These are phyloP conservation scores for Volucella inflata DNA, from an alignment of 2,888 invertebrate genomes.

Conservation along the genomic window DNA sequence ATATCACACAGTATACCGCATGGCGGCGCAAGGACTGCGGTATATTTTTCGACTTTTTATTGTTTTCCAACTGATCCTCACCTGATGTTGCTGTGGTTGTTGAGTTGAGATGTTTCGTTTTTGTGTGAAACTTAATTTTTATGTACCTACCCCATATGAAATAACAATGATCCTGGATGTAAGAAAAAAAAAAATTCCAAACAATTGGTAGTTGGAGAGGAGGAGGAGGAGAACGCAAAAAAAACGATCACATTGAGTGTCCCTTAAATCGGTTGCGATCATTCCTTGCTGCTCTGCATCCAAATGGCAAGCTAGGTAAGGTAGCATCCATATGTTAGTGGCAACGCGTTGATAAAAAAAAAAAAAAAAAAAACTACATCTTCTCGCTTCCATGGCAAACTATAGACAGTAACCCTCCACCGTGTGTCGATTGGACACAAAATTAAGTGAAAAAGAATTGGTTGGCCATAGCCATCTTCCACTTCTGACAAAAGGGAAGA, in stretches of 20 bases:
- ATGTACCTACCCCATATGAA: conserved; percentile 62
- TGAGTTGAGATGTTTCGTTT: conserved; percentile 37
- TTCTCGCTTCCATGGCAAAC: conserved; percentile 14
- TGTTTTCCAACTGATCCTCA: conserved; percentile 60
- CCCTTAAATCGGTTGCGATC: conserved; percentile 50
- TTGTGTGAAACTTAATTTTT: conserved; percentile 62
- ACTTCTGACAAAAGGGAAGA: conserved; percentile 10
- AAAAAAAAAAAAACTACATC: conserved; percentile 59
- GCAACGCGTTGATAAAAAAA: not conserved
- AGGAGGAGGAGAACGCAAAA: not conserved
- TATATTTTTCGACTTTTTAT: conserved; percentile 8
- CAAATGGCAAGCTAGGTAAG: conserved; percentile 39
- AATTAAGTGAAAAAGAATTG: conserved; percentile 69
- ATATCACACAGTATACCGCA: conserved; percentile 69
- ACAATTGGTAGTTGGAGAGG: no score
- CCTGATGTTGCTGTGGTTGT: conserved; percentile 42
- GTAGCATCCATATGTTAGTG: conserved; percentile 36
- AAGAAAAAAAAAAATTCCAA: not conserved
- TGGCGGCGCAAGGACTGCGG: conserved; percentile 28
- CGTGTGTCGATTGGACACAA: conserved; percentile 41
- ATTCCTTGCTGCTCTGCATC: conserved; percentile 72
- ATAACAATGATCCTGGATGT: conserved; percentile 55
- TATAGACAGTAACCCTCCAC: not conserved
- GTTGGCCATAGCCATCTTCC: conserved; percentile 17
- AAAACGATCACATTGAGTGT: conserved; percentile 50